Conservation (phyloP, 2,888 invertebrate genomes). For the Pseudococcus jackbeardsleyi region DNA sequence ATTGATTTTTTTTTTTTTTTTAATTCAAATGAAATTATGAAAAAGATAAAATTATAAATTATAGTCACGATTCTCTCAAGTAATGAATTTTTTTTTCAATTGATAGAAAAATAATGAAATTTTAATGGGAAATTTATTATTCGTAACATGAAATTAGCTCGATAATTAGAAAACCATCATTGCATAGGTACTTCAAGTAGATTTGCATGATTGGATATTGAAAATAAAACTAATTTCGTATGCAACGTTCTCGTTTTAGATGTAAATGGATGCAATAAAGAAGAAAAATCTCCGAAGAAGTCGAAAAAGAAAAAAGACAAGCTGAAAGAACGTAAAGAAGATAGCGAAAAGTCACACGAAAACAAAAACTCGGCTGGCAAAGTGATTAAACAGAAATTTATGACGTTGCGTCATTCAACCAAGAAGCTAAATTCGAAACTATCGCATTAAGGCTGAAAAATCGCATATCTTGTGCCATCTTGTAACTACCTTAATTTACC, state of each 20-base stretch:
- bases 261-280: conserved; percentile 56
- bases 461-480: conserved; percentile 36
- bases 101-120: too few relatives aligned
- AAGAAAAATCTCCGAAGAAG: conserved; percentile 59
- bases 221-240: background rate
- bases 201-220: background rate
- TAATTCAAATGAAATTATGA: too few relatives aligned
- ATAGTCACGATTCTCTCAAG: too few relatives aligned
- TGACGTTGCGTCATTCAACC: conserved; percentile 65
- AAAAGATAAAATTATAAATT: too few relatives aligned
- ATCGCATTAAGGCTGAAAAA: background rate
- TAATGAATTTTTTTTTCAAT: too few relatives aligned
- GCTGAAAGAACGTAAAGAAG: conserved; percentile 61
- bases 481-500: background rate
- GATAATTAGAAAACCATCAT: background rate
- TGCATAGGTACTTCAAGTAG: background rate
- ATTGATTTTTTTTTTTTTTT: too few relatives aligned
- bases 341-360: conserved; percentile 27
- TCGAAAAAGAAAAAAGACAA: conserved; percentile 66
- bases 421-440: conserved; percentile 61
- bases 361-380: conserved; percentile 64
- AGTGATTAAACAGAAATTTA: conserved; percentile 65
- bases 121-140: too few relatives aligned
- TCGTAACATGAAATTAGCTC: background rate
- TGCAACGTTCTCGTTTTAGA: conserved; percentile 28